These are phyloP conservation scores for Hydrotaea cyrtoneurina DNA, from an alignment of 2,888 invertebrate species.

Conservation along the genomic window DNA sequence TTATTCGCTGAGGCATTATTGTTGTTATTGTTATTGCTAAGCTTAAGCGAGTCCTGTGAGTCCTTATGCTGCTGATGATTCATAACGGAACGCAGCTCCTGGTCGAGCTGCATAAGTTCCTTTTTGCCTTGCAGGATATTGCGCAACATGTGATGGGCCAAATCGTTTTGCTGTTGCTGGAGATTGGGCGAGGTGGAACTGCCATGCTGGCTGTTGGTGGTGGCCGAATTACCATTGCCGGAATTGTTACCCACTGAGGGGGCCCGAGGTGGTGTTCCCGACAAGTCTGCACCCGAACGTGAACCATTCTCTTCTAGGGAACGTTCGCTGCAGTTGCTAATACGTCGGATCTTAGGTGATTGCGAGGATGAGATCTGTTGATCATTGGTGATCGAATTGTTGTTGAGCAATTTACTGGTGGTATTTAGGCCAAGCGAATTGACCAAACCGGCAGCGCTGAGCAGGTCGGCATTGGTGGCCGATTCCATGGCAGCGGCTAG, in stretches of 20 bases:
- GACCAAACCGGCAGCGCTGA: slow-evolving; percentile 79
- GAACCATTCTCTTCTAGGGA: slow-evolving; percentile 80
- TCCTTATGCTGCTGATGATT: slow-evolving; percentile 80
- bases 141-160: slow-evolving; percentile 92
- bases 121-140: slow-evolving; percentile 95
- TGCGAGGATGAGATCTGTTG: slow-evolving; percentile 58
- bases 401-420: slow-evolving; percentile 76
- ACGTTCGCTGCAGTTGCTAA: slow-evolving; percentile 77
- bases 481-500: slow-evolving; percentile 80
- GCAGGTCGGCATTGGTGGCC: slow-evolving; percentile 79
- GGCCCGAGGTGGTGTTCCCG: slow-evolving; percentile 74
- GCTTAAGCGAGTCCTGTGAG: slow-evolving; percentile 79
- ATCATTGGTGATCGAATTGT: slow-evolving; percentile 66
- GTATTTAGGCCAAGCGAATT: slow-evolving; percentile 72
- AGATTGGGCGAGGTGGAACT: slow-evolving; percentile 70
- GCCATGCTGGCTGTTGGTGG: slow-evolving; percentile 64
- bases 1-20: slow-evolving; percentile 73
- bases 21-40: slow-evolving; percentile 73
- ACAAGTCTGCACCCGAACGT: slow-evolving; percentile 72
- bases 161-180: slow-evolving; percentile 81
- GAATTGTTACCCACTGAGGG: slow-evolving; percentile 70
- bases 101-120: slow-evolving; percentile 89
- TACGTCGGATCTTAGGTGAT: slow-evolving; percentile 71
- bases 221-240: slow-evolving; percentile 70
- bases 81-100: slow-evolving; percentile 84